A percentile compares a stretch with the other conserved stretches of the same genome.
Conservation (phyloP, 2,113 vertebrate genomes). For the Microtus oregoni region DNA sequence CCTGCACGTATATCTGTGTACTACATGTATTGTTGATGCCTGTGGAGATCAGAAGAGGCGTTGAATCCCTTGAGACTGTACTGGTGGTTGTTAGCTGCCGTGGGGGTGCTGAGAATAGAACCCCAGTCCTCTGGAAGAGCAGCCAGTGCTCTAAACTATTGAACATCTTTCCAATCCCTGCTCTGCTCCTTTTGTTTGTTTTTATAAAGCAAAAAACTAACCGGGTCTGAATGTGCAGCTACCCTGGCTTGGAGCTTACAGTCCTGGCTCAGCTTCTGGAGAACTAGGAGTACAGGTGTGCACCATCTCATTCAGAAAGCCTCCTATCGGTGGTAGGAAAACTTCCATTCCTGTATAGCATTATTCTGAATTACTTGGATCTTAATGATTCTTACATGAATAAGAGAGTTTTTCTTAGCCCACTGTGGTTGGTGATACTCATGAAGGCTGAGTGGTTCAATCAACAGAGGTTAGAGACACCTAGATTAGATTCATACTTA, state of each 20-base stretch:
- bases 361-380: background rate
- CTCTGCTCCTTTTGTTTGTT: background rate
- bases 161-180: background rate
- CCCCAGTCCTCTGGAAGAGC: background rate
- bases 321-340: fast-evolving
- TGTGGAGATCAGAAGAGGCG: background rate
- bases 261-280: background rate
- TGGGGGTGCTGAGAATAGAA: background rate
- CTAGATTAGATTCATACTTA: background rate
- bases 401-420: background rate
- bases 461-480: fast-evolving
- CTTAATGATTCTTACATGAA: background rate
- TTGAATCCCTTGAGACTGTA: background rate
- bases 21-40: background rate
- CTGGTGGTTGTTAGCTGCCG: background rate
- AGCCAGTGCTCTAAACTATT: background rate
- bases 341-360: fast-evolving
- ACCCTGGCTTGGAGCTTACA: background rate
- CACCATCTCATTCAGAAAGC: background rate
- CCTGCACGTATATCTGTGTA: background rate
- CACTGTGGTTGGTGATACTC: fast-evolving
- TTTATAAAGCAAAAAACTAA: background rate
- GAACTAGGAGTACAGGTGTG: background rate
- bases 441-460: fast-evolving
- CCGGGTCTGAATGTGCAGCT: background rate